A percentile compares a stretch with the other conserved stretches of the same genome.
phyloP scores from a whole-genome alignment of 2,113 vertebrate species.

The Cochlearius cochlearius region DNA sequence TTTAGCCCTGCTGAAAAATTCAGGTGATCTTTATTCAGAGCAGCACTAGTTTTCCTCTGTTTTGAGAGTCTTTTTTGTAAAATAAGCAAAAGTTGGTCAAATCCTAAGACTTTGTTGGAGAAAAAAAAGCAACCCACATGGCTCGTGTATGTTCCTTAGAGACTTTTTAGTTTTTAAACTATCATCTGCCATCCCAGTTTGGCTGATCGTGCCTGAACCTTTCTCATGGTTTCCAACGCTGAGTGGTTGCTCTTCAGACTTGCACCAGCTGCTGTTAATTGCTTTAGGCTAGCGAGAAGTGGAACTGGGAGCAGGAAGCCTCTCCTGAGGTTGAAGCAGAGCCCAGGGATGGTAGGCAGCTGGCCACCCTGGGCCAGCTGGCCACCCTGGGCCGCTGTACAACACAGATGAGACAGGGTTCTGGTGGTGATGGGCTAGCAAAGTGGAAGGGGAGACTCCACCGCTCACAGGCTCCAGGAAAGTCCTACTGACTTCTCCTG shows the following conservation, averaged over 20 bases:
- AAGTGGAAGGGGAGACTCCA: background rate
- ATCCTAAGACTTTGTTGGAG: background rate
- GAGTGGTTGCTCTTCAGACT: background rate
- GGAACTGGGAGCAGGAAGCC: background rate
- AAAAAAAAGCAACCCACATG: fast-evolving
- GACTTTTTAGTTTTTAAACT: background rate
- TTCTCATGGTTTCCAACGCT: background rate
- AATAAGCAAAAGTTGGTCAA: background rate
- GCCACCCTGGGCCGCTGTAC: background rate
- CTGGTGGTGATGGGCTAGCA: background rate
- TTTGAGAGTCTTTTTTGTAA: background rate
- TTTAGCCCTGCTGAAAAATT: background rate
- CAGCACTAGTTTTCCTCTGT: background rate
- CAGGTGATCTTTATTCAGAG: background rate
- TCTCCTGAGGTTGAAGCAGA: background rate
- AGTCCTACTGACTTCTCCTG: background rate
- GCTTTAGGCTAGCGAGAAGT: background rate
- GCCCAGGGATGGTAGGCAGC: background rate
- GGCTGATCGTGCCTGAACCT: background rate
- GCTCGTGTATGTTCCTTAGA: background rate
- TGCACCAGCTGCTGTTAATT: background rate
- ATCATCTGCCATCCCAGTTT: background rate
- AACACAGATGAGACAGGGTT: background rate
- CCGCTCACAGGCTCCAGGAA: background rate
- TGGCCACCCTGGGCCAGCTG: background rate